Conservation (phyloP, 2,888 invertebrate genomes). For the Metopia argyrocephala region DNA sequence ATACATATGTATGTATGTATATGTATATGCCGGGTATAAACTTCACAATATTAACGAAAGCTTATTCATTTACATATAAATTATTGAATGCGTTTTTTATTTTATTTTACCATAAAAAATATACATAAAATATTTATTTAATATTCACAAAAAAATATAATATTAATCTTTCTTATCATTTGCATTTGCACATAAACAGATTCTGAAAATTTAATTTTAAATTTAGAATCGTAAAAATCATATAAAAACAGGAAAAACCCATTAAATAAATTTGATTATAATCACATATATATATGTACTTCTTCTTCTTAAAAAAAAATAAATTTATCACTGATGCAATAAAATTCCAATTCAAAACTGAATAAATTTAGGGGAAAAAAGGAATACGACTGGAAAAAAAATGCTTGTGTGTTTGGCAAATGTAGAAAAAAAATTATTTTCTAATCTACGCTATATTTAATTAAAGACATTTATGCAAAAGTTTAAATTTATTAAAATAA, state of each 20-base stretch:
- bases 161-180: not conserved
- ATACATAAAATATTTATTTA: too few species aligned
- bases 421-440: not conserved
- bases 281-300: conserved; percentile 5
- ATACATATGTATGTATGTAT: too few species aligned
- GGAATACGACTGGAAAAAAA: not conserved
- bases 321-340: conserved; percentile 20
- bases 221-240: conserved; percentile 6
- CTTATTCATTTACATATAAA: too few species aligned
- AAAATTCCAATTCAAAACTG: conserved; percentile 12
- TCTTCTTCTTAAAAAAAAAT: not conserved
- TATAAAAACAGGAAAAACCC: not conserved
- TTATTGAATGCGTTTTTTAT: too few species aligned
- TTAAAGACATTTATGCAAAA: too few species aligned
- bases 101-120: too few species aligned
- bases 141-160: too few species aligned
- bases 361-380: conserved; percentile 3
- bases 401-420: not conserved
- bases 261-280: conserved; percentile 18
- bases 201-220: conserved; percentile 8
- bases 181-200: conserved; percentile 2
- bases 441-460: too few species aligned
- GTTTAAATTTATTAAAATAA: too few species aligned
- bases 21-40: too few species aligned
- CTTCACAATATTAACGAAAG: too few species aligned